Conservation (phyloP, 2,797 vertebrate genomes). For the Anomalospiza imberbis region DNA sequence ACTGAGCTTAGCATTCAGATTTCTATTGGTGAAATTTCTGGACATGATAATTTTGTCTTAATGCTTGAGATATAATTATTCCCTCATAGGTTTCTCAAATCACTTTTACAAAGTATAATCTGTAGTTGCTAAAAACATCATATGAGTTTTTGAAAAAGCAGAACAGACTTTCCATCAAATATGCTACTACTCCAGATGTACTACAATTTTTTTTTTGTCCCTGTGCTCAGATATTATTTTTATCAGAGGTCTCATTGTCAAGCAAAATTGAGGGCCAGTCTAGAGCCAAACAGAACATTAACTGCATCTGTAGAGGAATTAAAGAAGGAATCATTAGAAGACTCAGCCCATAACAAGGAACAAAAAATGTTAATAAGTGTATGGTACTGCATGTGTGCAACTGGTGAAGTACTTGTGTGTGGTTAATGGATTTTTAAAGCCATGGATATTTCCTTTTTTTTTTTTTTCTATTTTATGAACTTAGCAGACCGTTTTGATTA, state of each 20-base stretch:
- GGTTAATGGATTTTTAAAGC: constrained; percentile 1
- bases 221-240: not conserved
- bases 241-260: not conserved
- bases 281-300: not conserved
- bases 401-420: not conserved
- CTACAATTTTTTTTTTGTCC: not conserved
- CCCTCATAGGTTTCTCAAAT: not conserved
- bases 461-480: not conserved
- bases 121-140: not conserved
- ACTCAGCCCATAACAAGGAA: not conserved
- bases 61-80: not conserved
- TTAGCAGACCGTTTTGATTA: not conserved
- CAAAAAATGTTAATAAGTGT: not conserved
- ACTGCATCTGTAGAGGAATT: not conserved
- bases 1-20: not conserved
- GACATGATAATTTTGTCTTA: not conserved
- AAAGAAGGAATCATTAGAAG: not conserved
- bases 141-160: not conserved
- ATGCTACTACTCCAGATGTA: not conserved
- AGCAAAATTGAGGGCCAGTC: not conserved
- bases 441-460: not conserved
- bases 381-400: not conserved
- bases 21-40: not conserved
- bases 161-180: not conserved
- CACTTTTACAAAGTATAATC: not conserved